Conservation (phyloP, 2,888 invertebrate genomes). For the Agrotis ipsilon region DNA sequence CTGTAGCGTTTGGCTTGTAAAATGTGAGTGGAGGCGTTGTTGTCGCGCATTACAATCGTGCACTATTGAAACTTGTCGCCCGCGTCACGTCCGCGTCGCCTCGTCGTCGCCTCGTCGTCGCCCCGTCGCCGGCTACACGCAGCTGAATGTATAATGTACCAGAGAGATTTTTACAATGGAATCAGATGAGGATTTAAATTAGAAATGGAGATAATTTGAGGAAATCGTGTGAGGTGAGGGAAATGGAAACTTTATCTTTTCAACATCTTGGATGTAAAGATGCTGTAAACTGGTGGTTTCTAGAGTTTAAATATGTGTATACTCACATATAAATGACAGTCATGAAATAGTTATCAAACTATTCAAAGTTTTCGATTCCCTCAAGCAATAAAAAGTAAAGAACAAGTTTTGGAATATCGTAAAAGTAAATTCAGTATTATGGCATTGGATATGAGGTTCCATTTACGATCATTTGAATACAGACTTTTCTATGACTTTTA, state of each 20-base stretch:
- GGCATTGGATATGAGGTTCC: slow-evolving; percentile 1
- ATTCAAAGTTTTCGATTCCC: slow-evolving; percentile 8
- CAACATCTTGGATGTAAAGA: neutral
- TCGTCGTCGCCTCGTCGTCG: slow-evolving; percentile 50
- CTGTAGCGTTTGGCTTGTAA: slow-evolving; percentile 48
- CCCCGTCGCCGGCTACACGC: slow-evolving; percentile 48
- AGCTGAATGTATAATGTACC: slow-evolving; percentile 58
- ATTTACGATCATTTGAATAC: slow-evolving; percentile 21
- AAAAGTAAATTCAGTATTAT: slow-evolving; percentile 25
- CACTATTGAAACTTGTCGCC: slow-evolving; percentile 65
- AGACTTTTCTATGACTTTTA: slow-evolving; percentile 7
- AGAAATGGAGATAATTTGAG: slow-evolving; percentile 20
- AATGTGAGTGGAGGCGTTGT: slow-evolving; percentile 32
- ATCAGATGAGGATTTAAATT: slow-evolving; percentile 33
- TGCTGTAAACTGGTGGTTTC: neutral
- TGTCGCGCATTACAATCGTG: slow-evolving; percentile 53
- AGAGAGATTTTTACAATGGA: slow-evolving; percentile 49
- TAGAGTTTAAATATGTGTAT: neutral
- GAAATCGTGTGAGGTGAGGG: slow-evolving; percentile 14
- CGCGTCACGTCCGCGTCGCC: slow-evolving; percentile 61
- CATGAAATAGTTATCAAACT: slow-evolving; percentile 6
- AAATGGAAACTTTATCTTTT: slow-evolving; percentile 9
- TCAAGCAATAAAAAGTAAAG: slow-evolving; percentile 14
- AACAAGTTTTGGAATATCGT: slow-evolving; percentile 26
- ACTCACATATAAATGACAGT: neutral